A percentile compares a stretch with the other conserved stretches of the same genome.
Conservation (phyloP, 2,888 invertebrate genomes). For the Globia sparganii region DNA sequence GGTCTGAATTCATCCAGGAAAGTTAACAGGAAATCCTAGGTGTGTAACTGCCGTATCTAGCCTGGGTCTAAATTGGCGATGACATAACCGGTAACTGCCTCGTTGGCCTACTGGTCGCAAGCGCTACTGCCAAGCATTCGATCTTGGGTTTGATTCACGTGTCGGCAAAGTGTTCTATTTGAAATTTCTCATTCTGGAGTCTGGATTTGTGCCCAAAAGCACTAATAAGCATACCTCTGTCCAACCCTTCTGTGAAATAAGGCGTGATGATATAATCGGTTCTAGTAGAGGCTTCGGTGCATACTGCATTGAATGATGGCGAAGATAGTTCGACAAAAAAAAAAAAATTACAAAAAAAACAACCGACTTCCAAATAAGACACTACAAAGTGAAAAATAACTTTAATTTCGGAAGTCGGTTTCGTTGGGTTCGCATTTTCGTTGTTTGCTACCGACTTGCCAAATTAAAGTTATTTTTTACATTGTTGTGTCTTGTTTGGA, state of each 20-base stretch:
- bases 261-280: too few relatives aligned
- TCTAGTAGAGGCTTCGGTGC: not conserved
- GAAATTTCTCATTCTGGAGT: not conserved
- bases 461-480: too few relatives aligned
- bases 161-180: not conserved
- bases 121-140: not conserved
- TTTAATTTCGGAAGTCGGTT: too few relatives aligned
- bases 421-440: too few relatives aligned
- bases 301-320: not conserved
- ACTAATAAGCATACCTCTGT: too few relatives aligned
- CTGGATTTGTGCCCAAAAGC: not conserved
- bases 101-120: not conserved
- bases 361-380: too few relatives aligned
- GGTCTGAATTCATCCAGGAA: slow-evolving; percentile 26
- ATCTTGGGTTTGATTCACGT: not conserved
- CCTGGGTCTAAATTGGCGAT: slow-evolving; percentile 9
- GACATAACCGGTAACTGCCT: slow-evolving; percentile 6
- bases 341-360: too few relatives aligned
- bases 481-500: too few relatives aligned
- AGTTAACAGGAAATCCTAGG: slow-evolving; percentile 31
- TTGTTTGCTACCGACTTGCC: too few relatives aligned
- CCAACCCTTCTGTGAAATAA: too few relatives aligned
- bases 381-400: too few relatives aligned
- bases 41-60: slow-evolving; percentile 21
- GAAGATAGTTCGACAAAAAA: too few relatives aligned